Conservation (phyloP, 2,113 vertebrate genomes). For the Ovibos moschatus region DNA sequence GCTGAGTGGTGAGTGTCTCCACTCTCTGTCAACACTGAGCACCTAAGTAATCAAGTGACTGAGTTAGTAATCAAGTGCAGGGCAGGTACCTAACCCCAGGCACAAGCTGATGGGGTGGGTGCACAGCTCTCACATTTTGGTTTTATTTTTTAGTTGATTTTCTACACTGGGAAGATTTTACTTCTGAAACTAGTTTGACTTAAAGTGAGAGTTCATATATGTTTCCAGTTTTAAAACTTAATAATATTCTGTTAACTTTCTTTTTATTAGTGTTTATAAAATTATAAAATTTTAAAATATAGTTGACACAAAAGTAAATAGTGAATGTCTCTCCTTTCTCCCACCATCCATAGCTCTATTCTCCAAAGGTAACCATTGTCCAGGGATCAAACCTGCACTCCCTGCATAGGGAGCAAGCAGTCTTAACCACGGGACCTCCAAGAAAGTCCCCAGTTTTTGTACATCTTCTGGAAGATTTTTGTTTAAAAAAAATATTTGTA, state of each 20-base stretch:
- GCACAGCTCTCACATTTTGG: neutral
- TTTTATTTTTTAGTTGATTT: constrained; percentile 17
- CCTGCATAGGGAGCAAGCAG: neutral
- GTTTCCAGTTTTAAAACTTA: constrained; percentile 34
- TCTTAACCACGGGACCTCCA: neutral
- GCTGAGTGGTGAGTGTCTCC: neutral
- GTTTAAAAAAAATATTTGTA: constrained; percentile 14
- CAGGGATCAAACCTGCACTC: neutral
- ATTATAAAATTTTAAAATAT: constrained; percentile 29
- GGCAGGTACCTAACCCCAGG: neutral
- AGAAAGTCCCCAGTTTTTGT: neutral
- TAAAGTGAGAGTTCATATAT: neutral
- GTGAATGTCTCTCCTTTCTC: neutral
- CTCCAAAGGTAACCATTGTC: neutral
- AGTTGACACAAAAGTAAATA: neutral
- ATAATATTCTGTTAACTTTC: neutral
- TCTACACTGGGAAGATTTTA: neutral
- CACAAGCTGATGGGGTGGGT: neutral
- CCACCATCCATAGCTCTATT: neutral
- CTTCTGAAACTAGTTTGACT: constrained; percentile 17
- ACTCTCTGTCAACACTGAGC: neutral
- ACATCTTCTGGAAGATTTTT: neutral
- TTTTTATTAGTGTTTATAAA: neutral
- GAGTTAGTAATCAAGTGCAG: neutral
- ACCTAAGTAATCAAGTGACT: neutral